A percentile compares a stretch with the other conserved stretches of the same genome.
phyloP scores from a whole-genome alignment of 2,113 vertebrate species.

The Psammodynastes pulverulentus region DNA sequence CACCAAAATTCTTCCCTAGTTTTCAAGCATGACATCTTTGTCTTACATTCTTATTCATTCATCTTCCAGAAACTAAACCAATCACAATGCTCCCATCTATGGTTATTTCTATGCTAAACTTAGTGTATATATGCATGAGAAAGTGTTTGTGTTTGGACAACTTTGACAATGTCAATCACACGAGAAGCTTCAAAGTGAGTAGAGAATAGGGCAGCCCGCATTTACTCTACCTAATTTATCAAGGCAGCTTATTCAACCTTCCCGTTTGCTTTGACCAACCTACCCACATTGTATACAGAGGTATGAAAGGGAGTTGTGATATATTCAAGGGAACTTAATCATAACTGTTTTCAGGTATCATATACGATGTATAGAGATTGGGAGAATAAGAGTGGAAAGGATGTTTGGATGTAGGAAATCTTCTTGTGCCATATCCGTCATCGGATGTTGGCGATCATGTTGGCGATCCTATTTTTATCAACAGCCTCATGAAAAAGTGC shows the following conservation, averaged over 20 bases:
- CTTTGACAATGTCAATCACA: background rate
- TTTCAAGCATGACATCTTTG: background rate
- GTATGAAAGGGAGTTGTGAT: background rate
- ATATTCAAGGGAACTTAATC: background rate
- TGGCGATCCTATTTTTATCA: too few species aligned
- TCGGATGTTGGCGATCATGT: too few species aligned
- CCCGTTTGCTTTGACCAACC: background rate
- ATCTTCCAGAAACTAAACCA: background rate
- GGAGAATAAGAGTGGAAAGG: background rate
- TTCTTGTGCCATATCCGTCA: too few species aligned
- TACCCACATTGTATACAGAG: background rate
- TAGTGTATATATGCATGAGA: too few species aligned
- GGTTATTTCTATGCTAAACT: background rate
- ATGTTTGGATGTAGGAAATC: background rate
- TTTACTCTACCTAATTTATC: background rate
- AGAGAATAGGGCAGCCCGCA: background rate
- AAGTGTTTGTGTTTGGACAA: background rate
- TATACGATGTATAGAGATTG: background rate
- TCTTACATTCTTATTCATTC: background rate
- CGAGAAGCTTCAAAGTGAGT: background rate
- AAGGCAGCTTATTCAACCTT: background rate
- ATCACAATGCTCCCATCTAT: background rate
- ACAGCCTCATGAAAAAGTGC: too few species aligned
- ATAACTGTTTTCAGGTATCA: background rate
- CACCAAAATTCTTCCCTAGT: background rate